Base-by-base conservation (phyloP, 1,140 invertebrate genomes). In the Sminthurides bifidus region DNA sequence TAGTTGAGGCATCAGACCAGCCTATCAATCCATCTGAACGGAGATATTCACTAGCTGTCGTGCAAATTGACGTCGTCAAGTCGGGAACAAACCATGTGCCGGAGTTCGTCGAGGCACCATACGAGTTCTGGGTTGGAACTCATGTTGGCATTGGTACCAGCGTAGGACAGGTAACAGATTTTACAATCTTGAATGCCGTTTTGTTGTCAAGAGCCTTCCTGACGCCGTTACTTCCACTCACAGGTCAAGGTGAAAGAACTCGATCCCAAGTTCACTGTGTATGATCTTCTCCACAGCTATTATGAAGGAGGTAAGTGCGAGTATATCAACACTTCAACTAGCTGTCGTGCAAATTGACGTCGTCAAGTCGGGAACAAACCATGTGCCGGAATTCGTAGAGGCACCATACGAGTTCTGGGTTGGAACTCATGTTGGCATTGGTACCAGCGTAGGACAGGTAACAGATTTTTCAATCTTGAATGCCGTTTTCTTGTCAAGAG, bases 391-490 rank as follows among this genome's bases (percentile, higher is more conserved):
- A 59, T 94, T 95, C 66, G 73, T 87, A 24, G 87, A 89, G 26
- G 79, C 87, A 1, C 86, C 89, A 0, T 94, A 92, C 66, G 82
- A 87, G 59, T 91, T 94, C 70, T 87, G 84, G 81, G 58, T 53
- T 3, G 52, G 52, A 3, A 83, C 83, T 48, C 87, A 86, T 67
- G 85, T 85, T 1, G 79, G 80, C 0, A 73, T 87, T 44, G 86
- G 85, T 6, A 88, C 86, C 0, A 88, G 84, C 62, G 81, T 94
- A 38, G 91, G 91, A 1, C 85, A 89, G 71, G 83, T 79, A 0
- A 69, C 66, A 54, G 74, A 74, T 56, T 30, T 50, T 19, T 17
- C 17, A 10, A 33, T 17, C 24, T 43, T 6, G n/a, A n/a, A n/a
- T n/a, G n/a, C n/a, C n/a, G n/a, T n/a, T n/a, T n/a, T n/a, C n/a